Percentiles rank a stretch among this genome's conserved stretches.
Conservation (phyloP, 1,140 invertebrate species). For the Tetramorium alpestre region DNA sequence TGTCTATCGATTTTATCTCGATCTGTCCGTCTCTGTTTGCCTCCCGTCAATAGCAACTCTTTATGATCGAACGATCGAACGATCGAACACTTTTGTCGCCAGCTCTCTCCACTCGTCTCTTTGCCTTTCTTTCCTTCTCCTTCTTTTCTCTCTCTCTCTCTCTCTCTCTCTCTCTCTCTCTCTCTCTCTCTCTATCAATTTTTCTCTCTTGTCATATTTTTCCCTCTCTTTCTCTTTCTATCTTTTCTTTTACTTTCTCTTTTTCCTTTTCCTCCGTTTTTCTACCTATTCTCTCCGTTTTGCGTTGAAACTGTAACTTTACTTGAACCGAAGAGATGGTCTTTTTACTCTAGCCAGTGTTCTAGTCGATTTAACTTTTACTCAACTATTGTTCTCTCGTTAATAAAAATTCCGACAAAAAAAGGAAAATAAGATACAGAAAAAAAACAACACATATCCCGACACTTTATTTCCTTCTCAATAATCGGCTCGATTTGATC, state of each 20-base stretch:
- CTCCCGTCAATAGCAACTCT: conserved; percentile 52
- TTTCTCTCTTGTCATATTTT: neutral
- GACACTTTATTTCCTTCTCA: conserved; percentile 69
- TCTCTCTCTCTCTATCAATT: neutral
- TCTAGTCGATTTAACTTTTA: conserved; percentile 79
- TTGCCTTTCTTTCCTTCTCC: conserved; percentile 6
- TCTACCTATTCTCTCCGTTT: conserved; percentile 30
- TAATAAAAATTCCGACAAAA: conserved; percentile 79
- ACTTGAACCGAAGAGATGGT: conserved; percentile 62
- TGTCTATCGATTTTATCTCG: conserved; percentile 8
- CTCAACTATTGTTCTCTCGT: conserved; percentile 81
- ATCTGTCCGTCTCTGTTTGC: conserved; percentile 45
- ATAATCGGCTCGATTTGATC: conserved; percentile 41
- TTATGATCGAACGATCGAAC: conserved; percentile 22
- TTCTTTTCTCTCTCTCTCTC: neutral
- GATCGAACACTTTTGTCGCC: conserved; percentile 52
- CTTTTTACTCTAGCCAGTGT: conserved; percentile 77
- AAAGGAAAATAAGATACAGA: conserved; percentile 49
- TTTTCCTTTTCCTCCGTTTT: neutral
- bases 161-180: neutral
- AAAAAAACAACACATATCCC: conserved; percentile 64
- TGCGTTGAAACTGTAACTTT: conserved; percentile 60
- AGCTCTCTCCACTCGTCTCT: conserved; percentile 9
- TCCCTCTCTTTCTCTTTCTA: neutral
- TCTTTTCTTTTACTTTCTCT: neutral